These are phyloP conservation scores for Indicator indicator DNA, from an alignment of 2,113 vertebrate species.

Conservation along the genomic window DNA sequence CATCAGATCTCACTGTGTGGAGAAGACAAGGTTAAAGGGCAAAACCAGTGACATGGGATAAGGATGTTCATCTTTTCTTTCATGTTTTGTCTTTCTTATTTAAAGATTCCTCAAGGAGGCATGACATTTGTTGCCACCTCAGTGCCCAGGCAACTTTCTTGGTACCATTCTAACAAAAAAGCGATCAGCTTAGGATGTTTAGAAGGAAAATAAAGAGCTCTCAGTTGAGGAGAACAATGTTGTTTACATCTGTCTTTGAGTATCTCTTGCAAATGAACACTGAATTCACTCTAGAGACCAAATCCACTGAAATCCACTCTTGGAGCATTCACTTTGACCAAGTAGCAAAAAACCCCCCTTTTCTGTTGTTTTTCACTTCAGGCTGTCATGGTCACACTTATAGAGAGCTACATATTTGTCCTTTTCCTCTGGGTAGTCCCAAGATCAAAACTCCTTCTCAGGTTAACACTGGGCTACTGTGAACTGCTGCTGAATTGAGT, in stretches of 20 bases:
- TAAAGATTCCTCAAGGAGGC: not conserved
- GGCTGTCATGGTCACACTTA: not conserved
- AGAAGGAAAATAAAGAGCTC: not conserved
- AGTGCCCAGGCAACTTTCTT: not conserved
- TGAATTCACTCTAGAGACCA: not conserved
- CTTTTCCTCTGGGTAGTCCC: not conserved
- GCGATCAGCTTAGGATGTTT: not conserved
- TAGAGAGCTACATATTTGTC: not conserved
- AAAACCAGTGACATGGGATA: not conserved
- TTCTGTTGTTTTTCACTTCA: not conserved
- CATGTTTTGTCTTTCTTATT: not conserved
- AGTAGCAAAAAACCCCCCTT: not conserved
- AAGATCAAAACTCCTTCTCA: not conserved
- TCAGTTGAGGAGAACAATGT: not conserved
- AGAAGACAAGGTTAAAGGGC: not conserved
- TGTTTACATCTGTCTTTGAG: not conserved
- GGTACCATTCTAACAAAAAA: not conserved
- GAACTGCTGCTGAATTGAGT: not conserved
- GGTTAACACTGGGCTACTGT: not conserved
- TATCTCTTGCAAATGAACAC: not conserved
- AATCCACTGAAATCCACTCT: not conserved
- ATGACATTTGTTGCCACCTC: not conserved
- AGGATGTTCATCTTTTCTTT: not conserved
- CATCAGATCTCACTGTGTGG: not conserved
- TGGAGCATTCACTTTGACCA: not conserved